Evolutionary conservation across 2,797 vertebrate genomes (phyloP), one percentile per base, ranked within the genome.

Genomic region (Pangasius sanitwongsei): DNA sequence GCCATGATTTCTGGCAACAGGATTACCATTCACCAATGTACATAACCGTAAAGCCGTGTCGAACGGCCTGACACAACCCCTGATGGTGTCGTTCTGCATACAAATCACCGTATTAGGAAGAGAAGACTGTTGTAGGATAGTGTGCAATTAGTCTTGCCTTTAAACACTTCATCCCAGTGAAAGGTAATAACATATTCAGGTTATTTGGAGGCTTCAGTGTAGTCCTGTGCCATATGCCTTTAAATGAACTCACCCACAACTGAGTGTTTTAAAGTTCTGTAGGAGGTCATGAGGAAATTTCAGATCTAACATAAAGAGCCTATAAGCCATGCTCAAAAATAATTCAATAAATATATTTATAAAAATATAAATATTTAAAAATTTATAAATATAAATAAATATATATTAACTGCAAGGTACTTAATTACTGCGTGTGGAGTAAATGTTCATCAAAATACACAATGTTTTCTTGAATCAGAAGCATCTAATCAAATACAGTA

Each of bases 61-160:
- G 8, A 23, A 50, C 18, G 72, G 70, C 74, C 87, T 74, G 82
- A 86, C 80, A 90, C 84, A 20, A 84, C 69, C 67, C 75, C 34
- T 13, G 12, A 61, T 18, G 59, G 89, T 75, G 74, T 78, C 25
- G n/a, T 89, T 89, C 61, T 86, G 89, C 84, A 89, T 90, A 87
- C 84, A 88, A 87, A 92, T 84, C 87, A 59, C 57, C 67, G 87
- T 85, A 91, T 90, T 90, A 91, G 85, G 34, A 90, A 48, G 44
- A 89, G 50, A 86, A 85, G 81, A 82, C 87, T 72, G 85, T 91
- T 90, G 87, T 20, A 72, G 65, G 61, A 57, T 83, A 63, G 86
- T 80, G 67, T 85, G 78, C 85, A 89, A 80, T 91, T 90, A 84
- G 83, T 77, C 78, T 67, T 82, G 41, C 80, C 88, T 81, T 92